phyloP scores from a whole-genome alignment of 2,888 invertebrate species.

The Pseudoips prasinana region DNA sequence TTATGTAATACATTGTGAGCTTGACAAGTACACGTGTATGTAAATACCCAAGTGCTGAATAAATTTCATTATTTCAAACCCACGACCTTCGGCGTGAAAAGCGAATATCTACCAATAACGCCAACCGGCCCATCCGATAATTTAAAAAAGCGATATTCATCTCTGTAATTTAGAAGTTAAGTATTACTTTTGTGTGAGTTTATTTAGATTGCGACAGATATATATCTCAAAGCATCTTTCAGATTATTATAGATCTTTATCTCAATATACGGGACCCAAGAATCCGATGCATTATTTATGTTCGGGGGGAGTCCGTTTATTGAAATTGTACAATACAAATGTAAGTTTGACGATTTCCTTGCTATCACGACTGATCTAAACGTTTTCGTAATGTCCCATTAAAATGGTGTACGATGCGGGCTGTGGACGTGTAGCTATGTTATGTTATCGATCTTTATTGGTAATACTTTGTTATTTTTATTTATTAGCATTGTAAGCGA shows the following conservation, averaged over 20 bases:
- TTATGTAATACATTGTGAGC: too few species aligned
- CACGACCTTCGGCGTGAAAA: too few species aligned
- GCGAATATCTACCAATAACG: too few species aligned
- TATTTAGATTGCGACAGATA: slow-evolving; percentile 18
- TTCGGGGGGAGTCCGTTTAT: slow-evolving; percentile 65
- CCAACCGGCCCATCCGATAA: too few species aligned
- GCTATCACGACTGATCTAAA: slow-evolving; percentile 37
- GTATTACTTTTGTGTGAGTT: slow-evolving; percentile 13
- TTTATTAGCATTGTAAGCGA: too few species aligned
- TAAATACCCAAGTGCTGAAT: too few species aligned
- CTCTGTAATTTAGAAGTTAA: slow-evolving; percentile 6
- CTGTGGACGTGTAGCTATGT: slow-evolving; percentile 21
- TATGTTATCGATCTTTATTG: slow-evolving; percentile 17
- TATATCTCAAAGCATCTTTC: slow-evolving; percentile 38
- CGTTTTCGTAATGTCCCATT: slow-evolving; percentile 38
- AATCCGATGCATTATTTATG: slow-evolving; percentile 78
- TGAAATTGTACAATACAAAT: slow-evolving; percentile 71
- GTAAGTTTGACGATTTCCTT: slow-evolving; percentile 37
- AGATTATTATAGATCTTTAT: slow-evolving; percentile 60
- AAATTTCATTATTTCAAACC: too few species aligned
- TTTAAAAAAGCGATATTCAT: slow-evolving; percentile 7
- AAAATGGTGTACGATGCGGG: slow-evolving; percentile 48
- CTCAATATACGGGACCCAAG: slow-evolving; percentile 46
- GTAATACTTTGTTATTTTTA: too few species aligned
- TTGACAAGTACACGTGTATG: too few species aligned